phyloP scores from a whole-genome alignment of 2,888 invertebrate species.

The Epicampocera succincta region DNA sequence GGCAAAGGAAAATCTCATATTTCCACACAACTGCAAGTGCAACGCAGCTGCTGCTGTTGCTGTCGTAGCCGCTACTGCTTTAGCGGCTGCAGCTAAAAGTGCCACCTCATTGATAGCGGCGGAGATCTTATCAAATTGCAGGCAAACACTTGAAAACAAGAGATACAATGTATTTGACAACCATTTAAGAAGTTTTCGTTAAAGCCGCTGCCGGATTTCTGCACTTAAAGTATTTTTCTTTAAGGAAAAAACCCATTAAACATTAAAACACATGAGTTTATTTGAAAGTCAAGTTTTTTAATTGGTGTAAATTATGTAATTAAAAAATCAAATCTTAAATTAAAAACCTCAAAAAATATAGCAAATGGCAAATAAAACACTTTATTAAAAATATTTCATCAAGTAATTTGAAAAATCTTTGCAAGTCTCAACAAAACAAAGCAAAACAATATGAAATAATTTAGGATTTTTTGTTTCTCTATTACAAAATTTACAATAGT shows the following conservation, averaged over 20 bases:
- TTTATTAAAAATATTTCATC: conserved; percentile 55
- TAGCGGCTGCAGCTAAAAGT: conserved; percentile 31
- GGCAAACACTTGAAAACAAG: conserved; percentile 47
- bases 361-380: conserved; percentile 39
- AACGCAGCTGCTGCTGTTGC: neutral
- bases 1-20: conserved; percentile 20
- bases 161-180: conserved; percentile 52
- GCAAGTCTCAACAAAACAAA: conserved; percentile 3
- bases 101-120: conserved; percentile 42
- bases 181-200: conserved; percentile 39
- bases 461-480: conserved; percentile 5
- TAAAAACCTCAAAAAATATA: conserved; percentile 22
- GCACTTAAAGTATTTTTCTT: conserved; percentile 12
- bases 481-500: conserved; percentile 45
- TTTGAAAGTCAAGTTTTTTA: conserved; percentile 62
- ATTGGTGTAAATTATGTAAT: conserved; percentile 58
- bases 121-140: conserved; percentile 41
- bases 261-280: conserved; percentile 30
- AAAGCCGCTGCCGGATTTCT: conserved; percentile 16
- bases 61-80: no score
- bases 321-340: conserved; percentile 36
- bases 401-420: conserved; percentile 46
- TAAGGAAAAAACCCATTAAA: conserved; percentile 35
- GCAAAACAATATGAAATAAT: conserved; percentile 16
- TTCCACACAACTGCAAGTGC: conserved; percentile 24